phyloP scores from a whole-genome alignment of 2,888 invertebrate species.

The Sarcophaga subvicina region DNA sequence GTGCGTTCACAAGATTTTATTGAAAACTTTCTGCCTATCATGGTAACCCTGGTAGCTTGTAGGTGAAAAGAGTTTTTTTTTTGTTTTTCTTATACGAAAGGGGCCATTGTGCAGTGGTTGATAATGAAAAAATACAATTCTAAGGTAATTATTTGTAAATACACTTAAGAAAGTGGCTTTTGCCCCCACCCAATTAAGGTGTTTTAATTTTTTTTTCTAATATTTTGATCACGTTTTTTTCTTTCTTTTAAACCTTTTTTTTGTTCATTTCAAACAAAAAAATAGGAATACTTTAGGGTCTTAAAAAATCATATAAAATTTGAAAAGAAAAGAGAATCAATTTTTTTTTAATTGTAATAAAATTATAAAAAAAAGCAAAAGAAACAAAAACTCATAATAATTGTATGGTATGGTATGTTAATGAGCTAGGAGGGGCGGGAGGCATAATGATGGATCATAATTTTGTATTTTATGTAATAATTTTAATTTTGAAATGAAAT shows the following conservation, averaged over 20 bases:
- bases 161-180: not conserved
- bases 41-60: no score
- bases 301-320: not conserved
- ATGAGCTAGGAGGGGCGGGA: not conserved
- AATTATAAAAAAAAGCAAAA: constrained; percentile 7
- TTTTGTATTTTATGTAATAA: constrained; percentile 46
- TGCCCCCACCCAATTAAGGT: not conserved
- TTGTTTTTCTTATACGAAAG: no score
- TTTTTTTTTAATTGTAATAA: not conserved
- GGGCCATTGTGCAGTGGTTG: no score
- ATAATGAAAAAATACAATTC: no score
- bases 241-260: not conserved
- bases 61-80: no score
- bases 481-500: constrained; percentile 28
- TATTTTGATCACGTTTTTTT: constrained; percentile 46
- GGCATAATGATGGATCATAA: constrained; percentile 14
- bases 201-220: not conserved
- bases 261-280: not conserved
- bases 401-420: not conserved
- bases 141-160: no score
- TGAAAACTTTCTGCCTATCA: no score
- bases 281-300: not conserved
- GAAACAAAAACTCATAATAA: no score
- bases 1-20: no score
- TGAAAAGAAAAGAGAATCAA: not conserved